These are phyloP conservation scores for Limnodromus scolopaceus DNA, from an alignment of 2,797 vertebrate species.

Conservation along the genomic window DNA sequence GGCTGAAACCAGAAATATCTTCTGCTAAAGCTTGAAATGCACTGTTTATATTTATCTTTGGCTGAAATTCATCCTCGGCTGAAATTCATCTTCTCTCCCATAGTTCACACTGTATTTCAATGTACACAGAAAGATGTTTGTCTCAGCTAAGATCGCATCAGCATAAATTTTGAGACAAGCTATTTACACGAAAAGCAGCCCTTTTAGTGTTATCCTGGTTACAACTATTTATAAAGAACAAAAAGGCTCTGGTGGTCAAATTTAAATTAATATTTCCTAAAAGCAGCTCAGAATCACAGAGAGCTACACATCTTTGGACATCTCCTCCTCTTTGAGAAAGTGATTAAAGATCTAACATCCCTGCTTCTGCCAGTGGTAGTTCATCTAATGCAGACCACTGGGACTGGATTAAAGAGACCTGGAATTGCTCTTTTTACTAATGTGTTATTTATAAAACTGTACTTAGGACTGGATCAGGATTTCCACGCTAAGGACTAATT, in stretches of 20 bases:
- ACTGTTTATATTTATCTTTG: constrained; percentile 45
- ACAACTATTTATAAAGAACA: neutral
- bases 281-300: neutral
- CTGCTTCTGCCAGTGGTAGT: neutral
- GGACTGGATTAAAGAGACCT: neutral
- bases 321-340: neutral
- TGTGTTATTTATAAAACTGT: neutral
- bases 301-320: neutral
- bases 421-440: neutral
- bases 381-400: neutral
- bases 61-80: constrained; percentile 28
- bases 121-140: neutral
- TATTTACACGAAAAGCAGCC: neutral
- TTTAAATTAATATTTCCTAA: neutral
- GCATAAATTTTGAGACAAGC: neutral
- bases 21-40: neutral
- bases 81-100: constrained; percentile 11
- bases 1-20: constrained; percentile 32
- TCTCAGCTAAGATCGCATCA: neutral
- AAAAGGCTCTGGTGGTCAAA: neutral
- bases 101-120: neutral
- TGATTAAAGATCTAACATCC: constrained; percentile 15
- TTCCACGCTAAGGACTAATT: neutral
- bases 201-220: neutral
- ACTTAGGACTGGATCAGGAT: neutral